Evolutionary conservation across 2,888 invertebrate genomes (phyloP), one percentile per base, ranked within the genome.

Genomic region (Callimorpha dominula): DNA sequence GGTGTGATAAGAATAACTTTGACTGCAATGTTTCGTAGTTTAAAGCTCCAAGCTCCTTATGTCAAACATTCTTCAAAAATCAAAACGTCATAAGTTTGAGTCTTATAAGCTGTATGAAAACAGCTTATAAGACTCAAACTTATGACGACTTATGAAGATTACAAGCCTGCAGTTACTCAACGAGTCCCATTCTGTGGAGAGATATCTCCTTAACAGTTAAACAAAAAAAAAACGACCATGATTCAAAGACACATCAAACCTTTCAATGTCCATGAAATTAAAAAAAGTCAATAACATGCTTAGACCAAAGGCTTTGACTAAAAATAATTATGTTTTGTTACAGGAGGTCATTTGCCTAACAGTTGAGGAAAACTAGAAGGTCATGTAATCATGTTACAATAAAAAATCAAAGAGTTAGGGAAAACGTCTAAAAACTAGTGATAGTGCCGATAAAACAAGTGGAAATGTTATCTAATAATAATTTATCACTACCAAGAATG

Each of bases 401-500:
- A 60, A 60, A 31, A 14, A 6, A 2, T 12, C 5, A 31, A 31
- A 31, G 31, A 31, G 31, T 31, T 31, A 31, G 14, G 31, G 31
- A 60, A 31, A 60, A 1, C 31, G 4, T 60, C 12, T 60, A 31
- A 60, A 57, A 60, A 31, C 20, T 60, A 14, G 31, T 60, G 43
- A 14, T 31, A 31, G 57, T 57, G 11, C 5, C 20, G 57, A 57
- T 57, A 20, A 57, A 12, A 11, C n/a, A 54, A 57, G 11, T 14
- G 60, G 31, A 60, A 60, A 60, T 60, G 31, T 14, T 31, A 31
- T 31, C 60, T 60, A 31, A 60, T 60, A 57, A 57, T 57, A 60
- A 60, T 14, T 60, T 60, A 31, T 60, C 60, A 60, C 31, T 60
- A 60, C 20, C 31, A 60, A 60, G 31, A 60, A 60, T 60, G 60